Conservation (phyloP, 2,797 vertebrate genomes). For the Anolis apletophallus region DNA sequence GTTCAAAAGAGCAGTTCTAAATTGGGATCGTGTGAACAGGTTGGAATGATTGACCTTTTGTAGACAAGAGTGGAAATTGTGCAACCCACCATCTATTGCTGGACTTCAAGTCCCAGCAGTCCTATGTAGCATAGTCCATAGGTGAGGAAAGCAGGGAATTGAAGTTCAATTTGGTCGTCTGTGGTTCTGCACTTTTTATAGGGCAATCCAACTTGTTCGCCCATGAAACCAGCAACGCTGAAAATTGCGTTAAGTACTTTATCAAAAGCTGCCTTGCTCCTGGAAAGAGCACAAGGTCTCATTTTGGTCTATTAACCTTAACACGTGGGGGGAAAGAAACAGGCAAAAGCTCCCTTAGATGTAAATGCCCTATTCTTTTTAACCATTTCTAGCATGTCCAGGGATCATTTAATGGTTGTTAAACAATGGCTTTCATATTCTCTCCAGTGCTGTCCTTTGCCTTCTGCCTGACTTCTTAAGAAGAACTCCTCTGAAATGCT, state of each 20-base stretch:
- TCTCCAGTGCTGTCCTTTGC: no score
- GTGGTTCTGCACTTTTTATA: neutral
- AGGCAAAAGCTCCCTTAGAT: neutral
- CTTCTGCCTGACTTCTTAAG: neutral
- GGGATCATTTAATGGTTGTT: neutral
- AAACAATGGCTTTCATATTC: neutral
- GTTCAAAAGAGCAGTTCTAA: no score
- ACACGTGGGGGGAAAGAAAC: neutral
- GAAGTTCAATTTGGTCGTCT: neutral
- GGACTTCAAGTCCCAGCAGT: no score
- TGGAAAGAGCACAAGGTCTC: neutral
- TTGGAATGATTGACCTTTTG: neutral
- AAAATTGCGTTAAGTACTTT: neutral
- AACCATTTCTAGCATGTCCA: neutral
- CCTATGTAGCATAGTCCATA: no score
- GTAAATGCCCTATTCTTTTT: neutral
- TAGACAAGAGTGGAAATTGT: neutral
- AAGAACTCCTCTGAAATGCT: neutral
- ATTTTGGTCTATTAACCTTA: neutral
- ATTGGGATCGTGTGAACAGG: no score
- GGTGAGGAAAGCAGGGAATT: no score
- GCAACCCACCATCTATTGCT: no score
- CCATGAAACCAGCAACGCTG: neutral
- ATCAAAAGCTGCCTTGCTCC: neutral
- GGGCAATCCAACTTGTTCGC: neutral